phyloP scores from a whole-genome alignment of 37 sponge, comb jelly and placozoan species.

The Cladorhizidae sp. region DNA sequence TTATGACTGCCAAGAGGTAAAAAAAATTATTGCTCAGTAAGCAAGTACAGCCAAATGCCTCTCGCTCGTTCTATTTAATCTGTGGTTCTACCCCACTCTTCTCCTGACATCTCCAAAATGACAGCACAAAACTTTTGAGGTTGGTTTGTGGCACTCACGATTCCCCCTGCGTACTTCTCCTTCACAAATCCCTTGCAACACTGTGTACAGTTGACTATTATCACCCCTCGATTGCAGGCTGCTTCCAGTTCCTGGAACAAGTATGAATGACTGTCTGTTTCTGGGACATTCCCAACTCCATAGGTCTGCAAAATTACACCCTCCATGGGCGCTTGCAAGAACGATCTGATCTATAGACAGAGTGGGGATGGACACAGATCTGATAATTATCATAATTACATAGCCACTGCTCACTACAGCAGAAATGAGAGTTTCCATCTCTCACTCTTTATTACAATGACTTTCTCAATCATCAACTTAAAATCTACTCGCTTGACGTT shows the following conservation, averaged over 20 bases:
- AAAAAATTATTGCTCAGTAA: too few species aligned
- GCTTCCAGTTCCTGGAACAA: conserved; percentile 68
- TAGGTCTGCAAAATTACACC: conserved; percentile 90
- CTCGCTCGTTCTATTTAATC: conserved; percentile 3
- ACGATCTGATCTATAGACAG: conserved; percentile 58
- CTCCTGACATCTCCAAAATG: neutral
- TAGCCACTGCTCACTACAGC: too few species aligned
- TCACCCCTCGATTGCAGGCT: conserved; percentile 79
- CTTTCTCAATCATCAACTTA: too few species aligned
- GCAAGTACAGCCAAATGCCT: conserved; percentile 33
- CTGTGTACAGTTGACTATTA: conserved; percentile 94
- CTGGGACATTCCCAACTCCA: conserved; percentile 94
- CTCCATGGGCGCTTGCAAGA: conserved; percentile 91
- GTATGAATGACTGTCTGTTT: conserved; percentile 2
- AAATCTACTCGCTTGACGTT: too few species aligned
- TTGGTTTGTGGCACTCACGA: conserved; percentile 48
- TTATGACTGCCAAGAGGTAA: too few species aligned
- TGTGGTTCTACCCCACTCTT: neutral
- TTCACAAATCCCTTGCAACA: conserved; percentile 83
- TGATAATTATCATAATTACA: too few species aligned
- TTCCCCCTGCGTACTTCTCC: conserved; percentile 79
- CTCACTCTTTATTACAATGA: too few species aligned
- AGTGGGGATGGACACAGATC: too few species aligned
- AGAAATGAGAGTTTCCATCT: too few species aligned
- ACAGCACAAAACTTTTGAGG: neutral